Conservation (phyloP, 2,888 invertebrate species). For the Drosophila lacicola region DNA sequence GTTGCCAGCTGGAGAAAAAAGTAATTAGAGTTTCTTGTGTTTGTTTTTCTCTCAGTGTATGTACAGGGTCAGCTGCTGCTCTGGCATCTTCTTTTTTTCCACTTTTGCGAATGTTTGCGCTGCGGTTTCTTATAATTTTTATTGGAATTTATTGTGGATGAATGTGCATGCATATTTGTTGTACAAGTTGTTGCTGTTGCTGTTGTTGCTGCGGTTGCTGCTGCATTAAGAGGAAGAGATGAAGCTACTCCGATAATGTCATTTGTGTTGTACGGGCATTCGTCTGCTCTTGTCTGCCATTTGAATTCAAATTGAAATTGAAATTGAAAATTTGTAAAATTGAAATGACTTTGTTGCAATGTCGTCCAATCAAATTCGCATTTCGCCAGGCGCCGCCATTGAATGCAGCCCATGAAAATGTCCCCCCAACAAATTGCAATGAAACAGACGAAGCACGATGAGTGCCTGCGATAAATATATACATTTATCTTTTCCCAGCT, state of each 20-base stretch:
- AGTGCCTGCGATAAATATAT: neutral
- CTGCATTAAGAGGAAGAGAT: slow-evolving; percentile 60
- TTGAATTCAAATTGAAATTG: slow-evolving; percentile 63
- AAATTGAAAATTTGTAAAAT: slow-evolving; percentile 57
- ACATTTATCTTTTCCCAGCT: neutral
- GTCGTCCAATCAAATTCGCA: slow-evolving; percentile 62
- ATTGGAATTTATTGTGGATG: slow-evolving; percentile 72
- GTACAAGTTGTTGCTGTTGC: slow-evolving; percentile 1
- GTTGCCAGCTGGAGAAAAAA: no score
- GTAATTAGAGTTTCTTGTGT: no score
- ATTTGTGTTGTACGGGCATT: slow-evolving; percentile 35
- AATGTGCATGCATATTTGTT: slow-evolving; percentile 47
- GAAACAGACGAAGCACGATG: neutral
- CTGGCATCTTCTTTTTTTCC: slow-evolving; percentile 37
- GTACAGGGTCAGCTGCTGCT: slow-evolving; percentile 27
- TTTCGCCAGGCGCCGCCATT: slow-evolving; percentile 29
- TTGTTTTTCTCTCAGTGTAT: slow-evolving; percentile 31
- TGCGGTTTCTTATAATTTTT: slow-evolving; percentile 46
- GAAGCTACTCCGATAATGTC: slow-evolving; percentile 63
- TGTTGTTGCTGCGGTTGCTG: slow-evolving; percentile 10
- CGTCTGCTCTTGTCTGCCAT: slow-evolving; percentile 40
- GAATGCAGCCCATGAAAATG: slow-evolving; percentile 3
- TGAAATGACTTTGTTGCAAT: slow-evolving; percentile 76
- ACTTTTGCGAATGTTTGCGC: slow-evolving; percentile 29
- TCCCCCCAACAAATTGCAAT: neutral